These are phyloP conservation scores for Himantopus leucocephalus DNA, from an alignment of 2,113 vertebrate genomes.

Conservation along the genomic window DNA sequence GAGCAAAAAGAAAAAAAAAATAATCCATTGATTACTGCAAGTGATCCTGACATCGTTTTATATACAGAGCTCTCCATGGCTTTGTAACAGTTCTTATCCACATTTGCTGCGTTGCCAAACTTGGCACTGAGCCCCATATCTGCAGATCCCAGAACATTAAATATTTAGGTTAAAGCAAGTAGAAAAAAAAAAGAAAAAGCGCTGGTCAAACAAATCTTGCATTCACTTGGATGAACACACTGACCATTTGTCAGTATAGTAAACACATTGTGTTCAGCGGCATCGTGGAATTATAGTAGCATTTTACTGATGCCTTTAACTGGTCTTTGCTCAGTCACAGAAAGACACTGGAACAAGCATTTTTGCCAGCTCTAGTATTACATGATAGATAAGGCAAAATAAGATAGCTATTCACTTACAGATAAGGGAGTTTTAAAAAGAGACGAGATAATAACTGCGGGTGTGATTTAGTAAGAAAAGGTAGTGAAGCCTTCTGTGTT, in stretches of 20 bases:
- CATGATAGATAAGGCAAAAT: neutral
- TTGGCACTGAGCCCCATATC: conserved; percentile 9
- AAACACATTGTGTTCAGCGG: neutral
- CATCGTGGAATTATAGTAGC: neutral
- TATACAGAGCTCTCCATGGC: neutral
- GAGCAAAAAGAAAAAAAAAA: conserved; percentile 9
- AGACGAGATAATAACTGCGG: neutral
- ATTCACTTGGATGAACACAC: neutral
- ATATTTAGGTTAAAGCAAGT: conserved; percentile 63
- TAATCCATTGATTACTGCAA: conserved; percentile 17
- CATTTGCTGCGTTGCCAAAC: neutral
- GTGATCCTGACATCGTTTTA: neutral
- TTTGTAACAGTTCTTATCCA: conserved; percentile 21
- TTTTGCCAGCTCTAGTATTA: neutral
- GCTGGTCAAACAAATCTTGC: conserved; percentile 54
- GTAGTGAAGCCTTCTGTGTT: neutral
- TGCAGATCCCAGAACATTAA: conserved; percentile 50
- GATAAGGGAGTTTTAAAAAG: neutral
- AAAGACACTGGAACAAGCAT: conserved; percentile 12
- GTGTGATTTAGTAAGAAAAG: neutral
- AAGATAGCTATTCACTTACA: neutral
- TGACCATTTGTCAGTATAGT: neutral
- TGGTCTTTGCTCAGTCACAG: neutral
- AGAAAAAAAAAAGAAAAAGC: conserved; percentile 38
- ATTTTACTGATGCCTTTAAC: neutral